Percentiles rank a stretch among this genome's conserved stretches.
Conservation (phyloP, 1,140 invertebrate genomes). For the Colletes gigas region DNA sequence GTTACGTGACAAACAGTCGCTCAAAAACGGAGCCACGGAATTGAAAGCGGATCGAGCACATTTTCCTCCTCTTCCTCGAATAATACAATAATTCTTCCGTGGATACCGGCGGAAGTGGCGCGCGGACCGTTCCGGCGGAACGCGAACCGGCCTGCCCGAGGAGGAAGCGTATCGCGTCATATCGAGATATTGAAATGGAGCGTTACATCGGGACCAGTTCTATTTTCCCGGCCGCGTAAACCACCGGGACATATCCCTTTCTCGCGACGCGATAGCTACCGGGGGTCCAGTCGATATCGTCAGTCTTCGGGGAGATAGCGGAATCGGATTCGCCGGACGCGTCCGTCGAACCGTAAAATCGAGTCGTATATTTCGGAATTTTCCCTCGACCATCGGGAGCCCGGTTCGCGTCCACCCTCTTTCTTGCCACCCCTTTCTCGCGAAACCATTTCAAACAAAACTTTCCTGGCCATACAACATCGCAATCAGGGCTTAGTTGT, state of each 20-base stretch:
- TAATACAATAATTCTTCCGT: conserved; percentile 46
- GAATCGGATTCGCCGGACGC: conserved; percentile 58
- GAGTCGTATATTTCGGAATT: conserved; percentile 60
- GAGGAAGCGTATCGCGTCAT: conserved; percentile 27
- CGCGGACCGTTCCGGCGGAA: background rate
- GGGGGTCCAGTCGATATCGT: conserved; percentile 51
- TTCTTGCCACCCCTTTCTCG: background rate
- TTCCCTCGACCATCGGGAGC: conserved; percentile 25
- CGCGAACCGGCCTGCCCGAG: background rate
- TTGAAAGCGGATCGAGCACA: conserved; percentile 3
- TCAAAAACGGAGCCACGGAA: conserved; percentile 1
- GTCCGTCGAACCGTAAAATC: conserved; percentile 55
- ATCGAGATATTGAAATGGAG: conserved; percentile 51
- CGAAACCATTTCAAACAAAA: too few relatives aligned
- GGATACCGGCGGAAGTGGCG: background rate
- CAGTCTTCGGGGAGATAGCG: conserved; percentile 52
- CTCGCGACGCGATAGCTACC: conserved; percentile 6
- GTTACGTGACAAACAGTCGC: background rate
- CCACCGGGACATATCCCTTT: conserved; percentile 39
- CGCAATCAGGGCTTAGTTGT: too few relatives aligned
- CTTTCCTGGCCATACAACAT: too few relatives aligned
- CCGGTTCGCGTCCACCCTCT: background rate
- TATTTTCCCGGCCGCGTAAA: conserved; percentile 39
- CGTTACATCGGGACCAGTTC: conserved; percentile 40
- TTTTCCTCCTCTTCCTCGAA: conserved; percentile 13